Evolutionary conservation across 2,888 invertebrate species (phyloP), one percentile per base, ranked within the genome.

Genomic region (Pterostichus madidus): DNA sequence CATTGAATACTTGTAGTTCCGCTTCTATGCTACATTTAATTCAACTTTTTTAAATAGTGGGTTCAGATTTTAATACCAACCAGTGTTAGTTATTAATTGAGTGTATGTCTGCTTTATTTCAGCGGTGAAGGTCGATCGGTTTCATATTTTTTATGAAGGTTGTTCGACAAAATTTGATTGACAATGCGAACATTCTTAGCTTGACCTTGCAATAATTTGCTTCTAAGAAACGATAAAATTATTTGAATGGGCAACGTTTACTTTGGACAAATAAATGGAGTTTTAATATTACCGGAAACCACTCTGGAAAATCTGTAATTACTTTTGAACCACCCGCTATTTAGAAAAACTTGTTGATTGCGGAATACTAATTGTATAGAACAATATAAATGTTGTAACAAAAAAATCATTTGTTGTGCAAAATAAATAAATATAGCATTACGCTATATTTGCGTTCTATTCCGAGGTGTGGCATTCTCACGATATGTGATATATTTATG

Each of bases 91-190:
- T 35, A 64, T 64, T 64, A 64, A 35, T 64, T 64, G 35, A 13
- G 64, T 32, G 35, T 32, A 31, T 64, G 35, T 49, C 49, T 11
- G 39, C 5, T 6, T 1, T 3, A 39, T 39, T 39, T 39, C 39
- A 35, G 6, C 32, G 4, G 35, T 13, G 35, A 64, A 64, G 64
- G 64, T 64, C 64, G 64, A 64, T 64, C 64, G 32, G 64, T 64
- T 35, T 35, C 64, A 7, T 13, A 64, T 64, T 64, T 61, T 64
- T 35, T 64, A 64, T 64, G 64, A 64, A 64, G 64, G 64, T 35
- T 35, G 64, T 64, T 64, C 6, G 5, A 13, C 13, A 64, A 35
- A 32, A n/a, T 64, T 64, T 64, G 64, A 64, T 64, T 64, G 35
- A 64, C 64, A 64, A 49, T 49, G 49, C 49, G 1, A 49, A n/a